Base-by-base conservation (phyloP, 92 coral and sea anemone species). In the Parazoanthus atlanticus region DNA sequence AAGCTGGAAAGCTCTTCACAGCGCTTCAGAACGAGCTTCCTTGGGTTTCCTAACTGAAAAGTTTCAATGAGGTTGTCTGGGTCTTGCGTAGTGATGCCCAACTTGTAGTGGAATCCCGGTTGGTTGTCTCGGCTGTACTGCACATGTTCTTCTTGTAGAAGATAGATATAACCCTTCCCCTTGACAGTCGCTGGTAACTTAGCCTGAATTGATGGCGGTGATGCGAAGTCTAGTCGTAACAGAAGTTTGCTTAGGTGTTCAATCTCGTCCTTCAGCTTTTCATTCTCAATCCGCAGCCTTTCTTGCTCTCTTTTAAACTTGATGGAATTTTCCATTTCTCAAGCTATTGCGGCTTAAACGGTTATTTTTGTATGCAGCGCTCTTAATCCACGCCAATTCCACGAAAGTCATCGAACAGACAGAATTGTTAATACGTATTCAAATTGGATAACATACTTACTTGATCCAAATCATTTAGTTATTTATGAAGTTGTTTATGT, bases 181-280 rank as follows among this genome's bases (percentile, higher is more conserved):
- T 84, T 72, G 12, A 46, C 19, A 1, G 87, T 23, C 8, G 40
- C 87, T 0, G 46, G 79, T 29, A 70, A 19, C 28, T 43, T 69
- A 58, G 46, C 30, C 54, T 84, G 65, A 70, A 84, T 70, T 12
- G 87, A 69, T 1, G 87, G 87, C 15, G 87, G 87, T 3, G 87
- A 84, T 8, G n/a, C 78, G 47, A 69, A 84, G 56, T 84, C 66
- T 9, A 84, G 17, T 8, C 87, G 78, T 72, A 84, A 31, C 77
- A 84, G 29, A 17, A 69, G 58, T 38, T 74, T 84, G 4, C 43
- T 43, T 19, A 84, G 67, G 8, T 84, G 66, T 15, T 84, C 87
- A 12, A 84, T 47, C 29, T 84, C 87, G 64, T 84, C 78, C 29
- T 84, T 84, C 5, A 84, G 78, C 69, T 72, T 71, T 71, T 84